Evolutionary conservation across 2,797 vertebrate genomes (phyloP), one percentile per base, ranked within the genome.

Genomic region (Phaenicophaeus curvirostris): DNA sequence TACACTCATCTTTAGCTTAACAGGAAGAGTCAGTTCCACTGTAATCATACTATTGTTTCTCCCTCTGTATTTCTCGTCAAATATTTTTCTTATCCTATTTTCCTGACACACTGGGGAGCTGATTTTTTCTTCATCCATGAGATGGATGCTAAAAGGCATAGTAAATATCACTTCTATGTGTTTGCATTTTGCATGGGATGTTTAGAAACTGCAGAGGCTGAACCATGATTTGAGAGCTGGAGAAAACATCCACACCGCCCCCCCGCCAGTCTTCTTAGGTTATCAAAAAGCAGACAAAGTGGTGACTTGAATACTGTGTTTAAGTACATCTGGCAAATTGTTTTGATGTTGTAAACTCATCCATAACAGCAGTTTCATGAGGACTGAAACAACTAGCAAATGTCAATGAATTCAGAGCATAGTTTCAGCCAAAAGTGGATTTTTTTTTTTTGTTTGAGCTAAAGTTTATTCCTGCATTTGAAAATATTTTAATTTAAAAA

Each of bases 231-330:
- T 86, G 66, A 66, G 35, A 88, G n/a, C 20, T 33, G 55, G 59
- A 82, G 30, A 79, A 91, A 85, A 79, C 0, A 2, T 48, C 48
- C 58, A 76, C 82, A 66, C 1, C 15, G 28, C 55, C 3, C 1
- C 17, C 28, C 55, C n/a, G n/a, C 89, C 71, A 53, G 13, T 73
- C 55, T 85, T 55, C 63, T 94, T 41, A 87, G 62, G 30, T 93
- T 94, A 93, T 93, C 81, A 81, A 76, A 86, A 90, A 75, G 39
- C 48, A 65, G 61, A 78, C 41, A 68, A 67, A 82, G 28, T 62
- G 68, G 11, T 85, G 61, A 90, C 19, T 82, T 73, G 59, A 28
- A 54, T 73, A 65, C 39, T 35, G 27, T 42, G 21, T 82, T 68
- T 66, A 87, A 63, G 17, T 48, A 44, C 53, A 73, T 87, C 74